These are phyloP conservation scores for Hylia prasina DNA, from an alignment of 2,113 vertebrate genomes.

Conservation along the genomic window DNA sequence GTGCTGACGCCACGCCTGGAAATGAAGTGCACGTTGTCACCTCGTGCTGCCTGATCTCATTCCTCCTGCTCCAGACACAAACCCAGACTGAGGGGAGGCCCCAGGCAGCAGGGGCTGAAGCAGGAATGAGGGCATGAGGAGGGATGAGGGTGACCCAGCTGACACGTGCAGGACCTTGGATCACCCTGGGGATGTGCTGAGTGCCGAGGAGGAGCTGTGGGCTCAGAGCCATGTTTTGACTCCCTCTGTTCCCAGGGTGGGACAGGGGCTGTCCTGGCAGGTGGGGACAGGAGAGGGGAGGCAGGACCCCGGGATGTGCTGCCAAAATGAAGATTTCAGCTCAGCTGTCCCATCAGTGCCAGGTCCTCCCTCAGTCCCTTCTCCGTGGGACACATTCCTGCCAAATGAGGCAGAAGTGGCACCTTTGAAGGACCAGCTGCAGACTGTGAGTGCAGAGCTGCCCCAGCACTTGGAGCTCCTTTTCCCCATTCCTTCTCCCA, in stretches of 20 bases:
- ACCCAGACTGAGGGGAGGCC: not conserved
- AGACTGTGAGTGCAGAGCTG: not conserved
- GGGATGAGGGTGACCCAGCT: not conserved
- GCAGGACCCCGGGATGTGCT: not conserved
- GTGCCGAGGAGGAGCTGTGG: not conserved
- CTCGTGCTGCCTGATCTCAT: not conserved
- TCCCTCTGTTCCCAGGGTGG: not conserved
- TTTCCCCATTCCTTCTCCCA: not conserved
- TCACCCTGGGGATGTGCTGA: not conserved
- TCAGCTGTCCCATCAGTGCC: not conserved
- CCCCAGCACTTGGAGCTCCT: not conserved
- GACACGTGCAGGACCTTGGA: not conserved
- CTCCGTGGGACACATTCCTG: not conserved
- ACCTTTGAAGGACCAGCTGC: not conserved
- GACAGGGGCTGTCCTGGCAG: not conserved
- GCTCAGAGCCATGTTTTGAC: accelerated
- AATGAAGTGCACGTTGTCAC: not conserved
- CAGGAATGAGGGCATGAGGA: not conserved
- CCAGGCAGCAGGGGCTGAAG: not conserved
- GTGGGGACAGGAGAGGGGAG: not conserved
- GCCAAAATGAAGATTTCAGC: not conserved
- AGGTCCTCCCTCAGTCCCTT: not conserved
- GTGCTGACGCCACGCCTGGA: not conserved
- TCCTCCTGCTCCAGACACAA: not conserved
- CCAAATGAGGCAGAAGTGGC: not conserved